These are phyloP conservation scores for Sceliomorpha sp. DNA, from an alignment of 2,888 invertebrate genomes.

Conservation along the genomic window DNA sequence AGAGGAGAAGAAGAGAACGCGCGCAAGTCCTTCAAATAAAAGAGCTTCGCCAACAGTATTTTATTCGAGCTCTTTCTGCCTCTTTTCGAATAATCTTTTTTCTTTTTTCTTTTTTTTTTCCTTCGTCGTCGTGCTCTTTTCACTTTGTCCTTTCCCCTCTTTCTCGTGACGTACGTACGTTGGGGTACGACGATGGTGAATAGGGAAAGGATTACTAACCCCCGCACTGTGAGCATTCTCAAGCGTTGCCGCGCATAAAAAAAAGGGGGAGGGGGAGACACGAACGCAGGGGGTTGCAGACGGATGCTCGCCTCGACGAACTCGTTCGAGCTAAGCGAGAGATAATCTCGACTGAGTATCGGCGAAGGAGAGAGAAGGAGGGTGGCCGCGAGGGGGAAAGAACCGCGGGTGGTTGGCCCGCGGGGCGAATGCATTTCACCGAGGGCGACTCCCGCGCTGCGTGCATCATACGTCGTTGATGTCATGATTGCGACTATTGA, in stretches of 20 bases:
- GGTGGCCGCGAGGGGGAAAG: no score
- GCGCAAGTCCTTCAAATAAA: no score
- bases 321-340: slow-evolving; percentile 46
- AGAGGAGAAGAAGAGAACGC: no score
- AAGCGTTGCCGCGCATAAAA: slow-evolving; percentile 30
- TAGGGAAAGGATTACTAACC: slow-evolving; percentile 60
- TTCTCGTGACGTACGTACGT: slow-evolving; percentile 36
- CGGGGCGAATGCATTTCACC: no score
- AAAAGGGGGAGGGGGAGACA: background rate
- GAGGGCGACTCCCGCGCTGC: no score
- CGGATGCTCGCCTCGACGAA: slow-evolving; percentile 51
- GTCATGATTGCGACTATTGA: no score
- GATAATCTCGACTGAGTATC: slow-evolving; percentile 50
- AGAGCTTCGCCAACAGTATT: no score
- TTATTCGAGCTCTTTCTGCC: slow-evolving; percentile 13
- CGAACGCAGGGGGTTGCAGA: slow-evolving; percentile 22
- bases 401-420: no score
- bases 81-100: slow-evolving; percentile 27
- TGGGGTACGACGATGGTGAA: slow-evolving; percentile 53
- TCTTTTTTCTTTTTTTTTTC: slow-evolving; percentile 36
- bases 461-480: no score
- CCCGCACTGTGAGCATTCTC: slow-evolving; percentile 35
- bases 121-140: slow-evolving; percentile 9
- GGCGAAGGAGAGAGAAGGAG: slow-evolving; percentile 5
- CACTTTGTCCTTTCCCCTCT: no score